Evolutionary conservation across 2,113 vertebrate species (phyloP), one percentile per base, ranked within the genome.

Genomic region (Petromus typicus): DNA sequence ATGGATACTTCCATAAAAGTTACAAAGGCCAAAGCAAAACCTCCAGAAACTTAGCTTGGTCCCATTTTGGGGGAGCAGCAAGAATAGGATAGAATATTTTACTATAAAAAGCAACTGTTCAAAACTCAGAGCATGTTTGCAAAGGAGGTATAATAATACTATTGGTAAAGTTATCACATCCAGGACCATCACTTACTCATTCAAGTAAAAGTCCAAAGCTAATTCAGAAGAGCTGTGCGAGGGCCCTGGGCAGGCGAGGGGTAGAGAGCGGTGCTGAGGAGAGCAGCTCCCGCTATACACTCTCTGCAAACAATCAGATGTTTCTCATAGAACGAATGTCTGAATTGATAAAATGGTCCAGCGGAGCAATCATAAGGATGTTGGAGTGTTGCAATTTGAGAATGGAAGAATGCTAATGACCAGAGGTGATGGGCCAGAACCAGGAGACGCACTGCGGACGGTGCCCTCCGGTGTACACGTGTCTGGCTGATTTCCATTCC

Each of bases 401-500:
- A 96, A 87, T 51, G 91, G 94, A 97, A 96, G 92, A 95, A 90
- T 30, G 91, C 91, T 97, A 95, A 97, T 91, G 89, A 84, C 66
- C 12, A 14, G 82, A 96, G 95, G 76, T 95, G 96, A 97, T 92
- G 87, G 93, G 80, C 93, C 93, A 75, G 94, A 97, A 95, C 96
- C 34, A 78, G 82, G 86, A 84, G 89, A 76, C 71, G 79, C 83
- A 48, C 8, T 0, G 78, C 34, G 37, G 93, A 97, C 89, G 81
- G 27, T 94, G 94, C 92, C 96, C 95, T 96, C 93, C 51, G 0
- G 81, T 78, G 76, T 94, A 69, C 61, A 22, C 27, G 59, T 92
- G 93, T 81, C 91, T 86, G 86, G 66, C 92, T 93, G 92, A 96
- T 96, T 96, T 95, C 93, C 94, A 96, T 94, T 94, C 94, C 93